Evolutionary conservation across 2,888 invertebrate genomes (phyloP), one percentile per base, ranked within the genome.

Genomic region (Choristoneura rosaceana): DNA sequence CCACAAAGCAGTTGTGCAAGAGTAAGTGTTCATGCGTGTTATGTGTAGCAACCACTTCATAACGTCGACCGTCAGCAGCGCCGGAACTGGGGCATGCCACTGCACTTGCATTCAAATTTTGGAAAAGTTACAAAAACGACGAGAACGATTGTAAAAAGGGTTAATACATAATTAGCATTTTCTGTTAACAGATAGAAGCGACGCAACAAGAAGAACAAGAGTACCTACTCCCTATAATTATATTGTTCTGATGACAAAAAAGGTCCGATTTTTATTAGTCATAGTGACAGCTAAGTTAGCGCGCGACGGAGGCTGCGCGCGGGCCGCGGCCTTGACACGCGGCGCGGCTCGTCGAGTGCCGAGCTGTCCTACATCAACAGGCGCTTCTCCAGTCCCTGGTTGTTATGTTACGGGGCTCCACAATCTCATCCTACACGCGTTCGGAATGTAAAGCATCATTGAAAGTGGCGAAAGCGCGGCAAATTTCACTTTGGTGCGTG

Each of bases 391-490:
- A 25, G 25, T 8, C 4, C 25, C 15, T 52, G 17, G 9, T 52
- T 52, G 50, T 52, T 52, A 15, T 52, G n/a, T 55, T 55, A 4
- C 38, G 55, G 25, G 17, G 52, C 55, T 55, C 50, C 9, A 8
- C 50, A 5, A 52, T 52, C 25, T 55, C 12, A 4, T 25, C 12
- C 25, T 25, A 12, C 12, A 25, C 55, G 10, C 55, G 25, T 4
- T 17, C 10, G 25, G 55, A 25, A 55, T 55, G 55, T 12, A 4
- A 25, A 25, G 12, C 25, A 12, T 52, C 55, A 25, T 25, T 55
- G 55, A 55, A 25, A 55, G 55, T 25, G 12, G 55, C 25, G 55
- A 55, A 55, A 55, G 55, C 55, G 55, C 55, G 25, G 12, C 55
- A 25, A 55, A 25, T 55, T 17, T 55, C 55, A 25, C 55, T 25